These are phyloP conservation scores for Caenorhabditis brenneri DNA, from an alignment of 1,140 invertebrate species.

Conservation along the genomic window DNA sequence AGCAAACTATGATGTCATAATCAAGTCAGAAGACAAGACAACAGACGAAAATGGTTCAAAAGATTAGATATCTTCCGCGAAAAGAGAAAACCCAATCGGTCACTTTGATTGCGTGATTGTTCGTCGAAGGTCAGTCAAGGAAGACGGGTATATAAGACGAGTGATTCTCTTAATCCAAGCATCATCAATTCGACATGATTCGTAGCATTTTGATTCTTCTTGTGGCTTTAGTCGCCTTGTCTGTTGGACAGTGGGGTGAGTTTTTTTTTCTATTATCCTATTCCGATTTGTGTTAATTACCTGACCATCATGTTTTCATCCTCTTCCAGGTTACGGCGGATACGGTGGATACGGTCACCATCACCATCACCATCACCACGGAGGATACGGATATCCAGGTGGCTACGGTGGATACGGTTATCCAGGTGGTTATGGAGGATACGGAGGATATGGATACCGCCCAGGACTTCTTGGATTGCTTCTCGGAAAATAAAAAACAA, in stretches of 20 bases:
- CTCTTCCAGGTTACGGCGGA: neutral
- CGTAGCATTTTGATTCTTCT: neutral
- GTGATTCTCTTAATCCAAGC: too few relatives aligned
- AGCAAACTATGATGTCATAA: too few relatives aligned
- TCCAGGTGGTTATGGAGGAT: neutral
- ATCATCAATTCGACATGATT: neutral
- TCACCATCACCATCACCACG: neutral
- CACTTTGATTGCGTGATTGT: too few relatives aligned
- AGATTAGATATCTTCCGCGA: too few relatives aligned
- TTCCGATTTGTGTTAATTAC: too few relatives aligned
- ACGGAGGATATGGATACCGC: neutral
- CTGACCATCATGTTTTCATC: too few relatives aligned
- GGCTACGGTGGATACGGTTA: neutral
- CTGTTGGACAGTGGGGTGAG: neutral
- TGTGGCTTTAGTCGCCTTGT: neutral
- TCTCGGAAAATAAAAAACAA: neutral
- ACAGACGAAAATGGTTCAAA: too few relatives aligned
- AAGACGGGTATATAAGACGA: too few relatives aligned
- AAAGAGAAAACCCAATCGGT: too few relatives aligned
- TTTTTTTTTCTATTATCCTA: too few relatives aligned
- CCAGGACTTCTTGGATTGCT: constrained; percentile 10
- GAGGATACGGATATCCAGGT: neutral
- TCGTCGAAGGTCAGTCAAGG: too few relatives aligned
- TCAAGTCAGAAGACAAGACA: too few relatives aligned
- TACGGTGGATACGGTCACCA: constrained; percentile 3